Evolutionary conservation across 35 echinoderm and acorn worm species (phyloP).

Genomic region (Amphiura filiformis): DNA sequence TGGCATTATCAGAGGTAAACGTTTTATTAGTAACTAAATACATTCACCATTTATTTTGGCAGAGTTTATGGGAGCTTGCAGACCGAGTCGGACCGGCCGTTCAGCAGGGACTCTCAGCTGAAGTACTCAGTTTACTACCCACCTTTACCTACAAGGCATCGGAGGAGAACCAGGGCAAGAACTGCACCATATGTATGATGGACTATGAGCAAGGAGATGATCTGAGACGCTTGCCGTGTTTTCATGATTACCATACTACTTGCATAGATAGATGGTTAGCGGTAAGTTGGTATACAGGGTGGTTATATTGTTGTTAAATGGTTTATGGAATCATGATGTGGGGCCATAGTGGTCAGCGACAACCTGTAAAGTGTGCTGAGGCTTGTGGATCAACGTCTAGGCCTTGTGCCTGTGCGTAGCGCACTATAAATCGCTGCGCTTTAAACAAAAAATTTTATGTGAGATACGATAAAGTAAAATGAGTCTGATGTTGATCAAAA

Average conservation of each 20-base stretch:
- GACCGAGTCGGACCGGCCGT: conserved; percentile 69
- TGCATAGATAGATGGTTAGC: conserved; percentile 91
- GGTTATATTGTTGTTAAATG: neutral
- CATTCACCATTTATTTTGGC: too few relatives aligned
- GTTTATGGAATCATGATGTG: too few relatives aligned
- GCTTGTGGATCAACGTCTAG: too few relatives aligned
- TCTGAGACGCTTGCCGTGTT: conserved; percentile 78
- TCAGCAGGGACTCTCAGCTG: conserved; percentile 45
- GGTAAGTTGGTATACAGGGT: conserved; percentile 38
- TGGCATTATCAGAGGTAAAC: too few relatives aligned
- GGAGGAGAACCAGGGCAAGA: conserved; percentile 29
- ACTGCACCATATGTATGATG: conserved; percentile 82
- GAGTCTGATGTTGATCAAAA: too few relatives aligned
- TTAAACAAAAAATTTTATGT: neutral
- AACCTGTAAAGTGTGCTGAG: too few relatives aligned
- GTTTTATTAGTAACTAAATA: too few relatives aligned
- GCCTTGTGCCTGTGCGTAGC: too few relatives aligned
- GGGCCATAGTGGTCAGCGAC: too few relatives aligned
- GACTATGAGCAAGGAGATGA: conserved; percentile 74
- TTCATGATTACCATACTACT: conserved; percentile 74
- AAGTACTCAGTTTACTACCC: conserved; percentile 53
- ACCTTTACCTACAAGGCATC: conserved; percentile 47
- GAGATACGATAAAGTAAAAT: neutral
- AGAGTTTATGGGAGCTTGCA: conserved; percentile 1
- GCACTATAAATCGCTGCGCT: too few relatives aligned